These are phyloP conservation scores for Ctenochaetus hawaiiensis DNA, from an alignment of 2,797 vertebrate species.

Conservation along the genomic window DNA sequence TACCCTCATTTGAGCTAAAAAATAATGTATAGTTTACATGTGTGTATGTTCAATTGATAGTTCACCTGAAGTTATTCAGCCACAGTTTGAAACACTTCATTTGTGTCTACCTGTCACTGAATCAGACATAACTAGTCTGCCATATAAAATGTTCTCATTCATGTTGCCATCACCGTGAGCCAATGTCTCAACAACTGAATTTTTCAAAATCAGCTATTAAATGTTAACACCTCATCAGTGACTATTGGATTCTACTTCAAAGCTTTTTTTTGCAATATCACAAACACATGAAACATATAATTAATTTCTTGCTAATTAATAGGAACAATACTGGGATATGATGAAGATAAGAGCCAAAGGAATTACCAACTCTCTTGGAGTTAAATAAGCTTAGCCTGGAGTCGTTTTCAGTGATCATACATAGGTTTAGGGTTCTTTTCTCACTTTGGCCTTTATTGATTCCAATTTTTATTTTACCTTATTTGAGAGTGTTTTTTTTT, in stretches of 20 bases:
- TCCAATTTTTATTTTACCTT: neutral
- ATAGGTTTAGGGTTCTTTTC: too few relatives aligned
- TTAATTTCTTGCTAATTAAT: neutral
- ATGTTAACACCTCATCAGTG: constrained; percentile 39
- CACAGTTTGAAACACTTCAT: neutral
- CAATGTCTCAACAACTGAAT: constrained; percentile 14
- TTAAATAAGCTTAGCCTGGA: neutral
- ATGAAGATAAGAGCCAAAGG: rapidly evolving
- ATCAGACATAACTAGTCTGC: constrained; percentile 13
- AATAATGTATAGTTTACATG: constrained; percentile 8
- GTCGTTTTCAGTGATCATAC: neutral
- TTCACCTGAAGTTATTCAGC: neutral
- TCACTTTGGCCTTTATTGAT: neutral
- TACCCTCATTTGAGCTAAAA: constrained; percentile 20
- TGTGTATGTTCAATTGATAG: neutral
- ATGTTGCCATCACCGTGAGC: constrained; percentile 37
- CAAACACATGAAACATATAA: too few relatives aligned
- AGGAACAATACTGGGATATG: neutral
- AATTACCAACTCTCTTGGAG: neutral
- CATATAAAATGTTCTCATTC: constrained; percentile 1
- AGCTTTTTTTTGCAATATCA: neutral
- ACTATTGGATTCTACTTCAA: constrained; percentile 1
- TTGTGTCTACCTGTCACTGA: constrained; percentile 11
- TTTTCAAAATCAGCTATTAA: constrained; percentile 59
- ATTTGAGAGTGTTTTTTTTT: neutral